A percentile compares a stretch with the other conserved stretches of the same genome.
Evolutionary conservation across 2,888 invertebrate species (phyloP).

Genomic region (Automeris io): DNA sequence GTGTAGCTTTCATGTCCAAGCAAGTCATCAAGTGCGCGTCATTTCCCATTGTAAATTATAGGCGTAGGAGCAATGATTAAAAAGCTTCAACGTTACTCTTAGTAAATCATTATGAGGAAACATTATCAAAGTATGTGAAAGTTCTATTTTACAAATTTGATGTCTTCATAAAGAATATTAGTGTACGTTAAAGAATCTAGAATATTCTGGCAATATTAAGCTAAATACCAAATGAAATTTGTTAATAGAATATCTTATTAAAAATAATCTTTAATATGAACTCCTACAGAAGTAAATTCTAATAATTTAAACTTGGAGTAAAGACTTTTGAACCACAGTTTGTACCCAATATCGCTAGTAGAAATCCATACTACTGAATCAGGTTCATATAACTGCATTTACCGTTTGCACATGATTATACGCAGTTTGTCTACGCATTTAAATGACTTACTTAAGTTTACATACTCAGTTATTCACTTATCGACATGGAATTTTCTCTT

Average conservation of each 20-base stretch:
- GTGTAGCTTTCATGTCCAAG: constrained; percentile 54
- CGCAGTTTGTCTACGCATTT: constrained; percentile 1
- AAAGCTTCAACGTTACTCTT: too few relatives aligned
- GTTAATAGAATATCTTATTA: constrained; percentile 16
- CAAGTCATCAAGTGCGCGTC: constrained; percentile 20
- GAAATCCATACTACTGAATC: too few relatives aligned
- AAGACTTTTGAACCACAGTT: too few relatives aligned
- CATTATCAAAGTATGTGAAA: too few relatives aligned
- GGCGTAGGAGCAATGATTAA: constrained; percentile 2
- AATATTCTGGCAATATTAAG: neutral
- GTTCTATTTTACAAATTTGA: too few relatives aligned
- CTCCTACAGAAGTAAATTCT: too few relatives aligned
- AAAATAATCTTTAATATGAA: too few relatives aligned
- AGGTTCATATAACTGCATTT: constrained; percentile 11
- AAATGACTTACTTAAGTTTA: neutral
- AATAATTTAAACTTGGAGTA: too few relatives aligned
- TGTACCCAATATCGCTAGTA: too few relatives aligned
- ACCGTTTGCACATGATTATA: constrained; percentile 10
- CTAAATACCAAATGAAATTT: constrained; percentile 3
- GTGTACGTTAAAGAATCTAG: neutral
- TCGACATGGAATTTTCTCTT: constrained; percentile 5
- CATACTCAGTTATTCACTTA: constrained; percentile 1
- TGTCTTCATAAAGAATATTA: neutral
- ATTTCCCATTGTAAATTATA: constrained; percentile 7
- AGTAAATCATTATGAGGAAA: too few relatives aligned